Evolutionary conservation across 2,113 vertebrate genomes (phyloP).

Genomic region (Oceanodroma tethys): DNA sequence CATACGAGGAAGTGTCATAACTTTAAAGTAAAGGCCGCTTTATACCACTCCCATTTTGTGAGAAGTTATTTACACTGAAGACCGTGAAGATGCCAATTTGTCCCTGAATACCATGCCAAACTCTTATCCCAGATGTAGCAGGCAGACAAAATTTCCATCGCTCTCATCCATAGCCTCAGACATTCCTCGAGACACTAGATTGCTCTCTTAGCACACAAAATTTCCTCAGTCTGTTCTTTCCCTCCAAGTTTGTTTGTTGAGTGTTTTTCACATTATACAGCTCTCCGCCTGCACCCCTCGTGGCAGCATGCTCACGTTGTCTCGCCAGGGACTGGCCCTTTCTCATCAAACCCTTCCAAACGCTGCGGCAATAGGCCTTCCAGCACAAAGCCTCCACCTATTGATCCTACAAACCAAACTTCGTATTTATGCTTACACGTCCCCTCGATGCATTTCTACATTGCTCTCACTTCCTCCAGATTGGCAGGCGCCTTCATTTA

Average conservation of each 20-base stretch:
- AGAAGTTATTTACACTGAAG: not conserved
- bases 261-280: not conserved
- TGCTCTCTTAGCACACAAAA: not conserved
- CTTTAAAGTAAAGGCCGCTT: not conserved
- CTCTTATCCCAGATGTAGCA: not conserved
- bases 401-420: not conserved
- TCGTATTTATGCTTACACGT: not conserved
- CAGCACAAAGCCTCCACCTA: not conserved
- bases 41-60: not conserved
- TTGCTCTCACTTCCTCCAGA: not conserved
- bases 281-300: not conserved
- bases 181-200: not conserved
- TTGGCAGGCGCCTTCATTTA: not conserved
- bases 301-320: not conserved
- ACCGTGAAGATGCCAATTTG: not conserved
- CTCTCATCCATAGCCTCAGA: not conserved
- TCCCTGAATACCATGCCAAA: not conserved
- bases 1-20: rapidly evolving
- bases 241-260: not conserved
- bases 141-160: not conserved
- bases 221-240: not conserved
- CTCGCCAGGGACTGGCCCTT: not conserved
- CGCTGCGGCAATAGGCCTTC: not conserved
- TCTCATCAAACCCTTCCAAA: not conserved
- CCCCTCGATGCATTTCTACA: rapidly evolving